Base-by-base conservation (phyloP, 2,888 invertebrate species). In the Anodontia alba region DNA sequence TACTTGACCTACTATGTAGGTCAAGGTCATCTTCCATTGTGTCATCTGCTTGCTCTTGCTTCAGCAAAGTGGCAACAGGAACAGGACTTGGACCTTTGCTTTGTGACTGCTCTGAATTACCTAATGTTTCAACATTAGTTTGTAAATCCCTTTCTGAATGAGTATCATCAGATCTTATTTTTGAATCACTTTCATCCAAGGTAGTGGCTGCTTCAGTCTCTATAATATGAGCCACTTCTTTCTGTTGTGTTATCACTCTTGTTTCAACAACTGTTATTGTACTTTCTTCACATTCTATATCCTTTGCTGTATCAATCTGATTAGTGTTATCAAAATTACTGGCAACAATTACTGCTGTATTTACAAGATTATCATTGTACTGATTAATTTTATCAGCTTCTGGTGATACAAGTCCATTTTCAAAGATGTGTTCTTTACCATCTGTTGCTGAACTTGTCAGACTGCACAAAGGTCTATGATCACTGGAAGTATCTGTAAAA, bases 11-110 rank as follows among this genome's bases (percentile, higher is more conserved):
- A 54, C 51, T 31, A 23, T 31, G 49, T 17, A 80, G 26, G 26
- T 74, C 80, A 77, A 76, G 80, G 68, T 77, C 77, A 57, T 77
- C 81, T 31, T 77, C 77, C 10, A 66, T 12, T 17, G n/a, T 57
- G 62, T 42, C 73, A 33, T 33, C 67, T 8, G 10, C 10, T 23
- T 23, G 17, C 0, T 67, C 31, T 23, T 1, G 29, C 57, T 43
- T 69, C 43, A 7, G 3, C 2, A 26, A 43, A 43, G 69, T 20
- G n/a, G 23, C 26, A 29, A 31, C 5, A 20, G 69, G 46, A 23
- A 26, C 15, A 29, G 69, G 69, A 23, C 69, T 69, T 42, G 3
- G 20, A 23, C 36, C 33, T 42, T 38, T 67, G 7, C 5, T 29
- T 10, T 7, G 29, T 10, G 29, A 57, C 5, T 57, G 57, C 10